Evolutionary conservation across 2,113 vertebrate genomes (phyloP).

Genomic region (Phrynosoma blainvillii): DNA sequence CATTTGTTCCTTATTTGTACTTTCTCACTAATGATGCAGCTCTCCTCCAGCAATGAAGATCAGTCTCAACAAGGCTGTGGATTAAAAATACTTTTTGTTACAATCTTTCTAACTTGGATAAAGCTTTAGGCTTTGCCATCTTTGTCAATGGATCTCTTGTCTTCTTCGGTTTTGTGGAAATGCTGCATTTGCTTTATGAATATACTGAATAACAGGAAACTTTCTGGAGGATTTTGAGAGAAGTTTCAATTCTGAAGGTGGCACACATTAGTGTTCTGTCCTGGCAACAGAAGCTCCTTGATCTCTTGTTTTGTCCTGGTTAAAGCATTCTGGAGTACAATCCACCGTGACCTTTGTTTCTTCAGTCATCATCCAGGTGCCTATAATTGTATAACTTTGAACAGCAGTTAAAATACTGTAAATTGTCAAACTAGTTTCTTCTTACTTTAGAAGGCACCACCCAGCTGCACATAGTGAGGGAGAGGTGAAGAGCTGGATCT

Average conservation of each 20-base stretch:
- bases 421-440: constrained; percentile 67
- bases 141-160: constrained; percentile 38
- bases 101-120: constrained; percentile 35
- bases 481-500: constrained; percentile 58
- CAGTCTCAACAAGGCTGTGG: constrained; percentile 2
- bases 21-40: constrained; percentile 47
- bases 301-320: constrained; percentile 52
- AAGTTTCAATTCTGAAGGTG: constrained; percentile 47
- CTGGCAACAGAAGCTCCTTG: constrained; percentile 44
- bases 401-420: constrained; percentile 64
- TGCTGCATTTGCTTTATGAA: constrained; percentile 32
- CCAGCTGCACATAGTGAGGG: constrained; percentile 40
- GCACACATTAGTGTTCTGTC: constrained; percentile 19
- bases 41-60: constrained; percentile 41
- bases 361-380: constrained; percentile 54
- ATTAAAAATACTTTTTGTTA: constrained; percentile 26
- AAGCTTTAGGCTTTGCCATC: constrained; percentile 30
- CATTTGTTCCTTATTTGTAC: constrained; percentile 71
- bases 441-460: constrained; percentile 70
- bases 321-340: constrained; percentile 58
- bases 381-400: constrained; percentile 62
- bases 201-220: constrained; percentile 28
- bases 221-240: constrained; percentile 22
- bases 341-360: constrained; percentile 33
- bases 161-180: constrained; percentile 38